Evolutionary conservation across 2,888 invertebrate genomes (phyloP).

Genomic region (Polymixis flavicincta): DNA sequence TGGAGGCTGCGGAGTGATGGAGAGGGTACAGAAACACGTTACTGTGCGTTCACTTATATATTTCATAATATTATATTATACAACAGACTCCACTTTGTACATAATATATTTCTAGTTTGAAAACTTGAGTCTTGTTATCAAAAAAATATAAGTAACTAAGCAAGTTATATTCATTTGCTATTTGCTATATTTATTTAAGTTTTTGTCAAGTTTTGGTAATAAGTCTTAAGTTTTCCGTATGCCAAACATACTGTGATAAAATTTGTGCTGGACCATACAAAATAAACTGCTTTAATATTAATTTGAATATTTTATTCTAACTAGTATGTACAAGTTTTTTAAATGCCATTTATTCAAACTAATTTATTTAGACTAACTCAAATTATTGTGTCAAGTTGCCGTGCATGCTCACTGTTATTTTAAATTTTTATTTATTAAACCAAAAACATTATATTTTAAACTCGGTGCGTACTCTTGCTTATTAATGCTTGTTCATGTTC

Average conservation of each 20-base stretch:
- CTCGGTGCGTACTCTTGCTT: not conserved
- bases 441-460: not conserved
- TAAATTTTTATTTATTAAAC: not conserved
- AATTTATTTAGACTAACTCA: slow-evolving; percentile 34
- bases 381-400: slow-evolving; percentile 12
- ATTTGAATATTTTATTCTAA: slow-evolving; percentile 56
- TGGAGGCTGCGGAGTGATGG: slow-evolving; percentile 17
- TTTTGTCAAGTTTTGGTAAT: slow-evolving; percentile 27
- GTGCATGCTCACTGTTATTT: not conserved
- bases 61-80: slow-evolving; percentile 61
- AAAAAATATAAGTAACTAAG: slow-evolving; percentile 1
- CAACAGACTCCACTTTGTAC: slow-evolving; percentile 68
- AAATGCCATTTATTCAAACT: slow-evolving; percentile 73
- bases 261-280: slow-evolving; percentile 57
- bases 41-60: slow-evolving; percentile 63
- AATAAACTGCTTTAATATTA: slow-evolving; percentile 58
- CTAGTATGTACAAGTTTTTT: slow-evolving; percentile 72
- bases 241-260: slow-evolving; percentile 50
- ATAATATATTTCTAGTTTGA: slow-evolving; percentile 60
- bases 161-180: not conserved
- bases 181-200: not conserved
- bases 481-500: not conserved
- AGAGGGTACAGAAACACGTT: slow-evolving; percentile 23
- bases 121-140: slow-evolving; percentile 59
- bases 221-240: slow-evolving; percentile 38